phyloP scores from a whole-genome alignment of 2,888 invertebrate genomes.

The Drosophila mimetica region DNA sequence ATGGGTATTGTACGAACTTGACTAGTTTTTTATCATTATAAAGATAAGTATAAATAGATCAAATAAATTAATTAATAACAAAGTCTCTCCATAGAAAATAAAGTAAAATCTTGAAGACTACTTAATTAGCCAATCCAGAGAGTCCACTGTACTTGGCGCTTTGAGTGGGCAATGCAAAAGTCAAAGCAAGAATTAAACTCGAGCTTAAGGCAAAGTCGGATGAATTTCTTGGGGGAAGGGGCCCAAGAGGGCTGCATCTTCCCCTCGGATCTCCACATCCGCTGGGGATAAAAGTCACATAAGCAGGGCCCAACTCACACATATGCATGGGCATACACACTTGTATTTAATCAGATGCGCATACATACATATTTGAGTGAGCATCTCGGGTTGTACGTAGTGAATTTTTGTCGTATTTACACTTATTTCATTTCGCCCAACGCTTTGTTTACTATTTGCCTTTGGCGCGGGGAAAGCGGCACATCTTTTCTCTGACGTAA shows the following conservation, averaged over 20 bases:
- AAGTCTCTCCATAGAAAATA: no score
- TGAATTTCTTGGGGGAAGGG: constrained; percentile 28
- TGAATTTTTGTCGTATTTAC: constrained; percentile 61
- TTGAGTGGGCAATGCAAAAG: constrained; percentile 51
- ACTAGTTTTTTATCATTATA: no score
- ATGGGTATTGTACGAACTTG: no score
- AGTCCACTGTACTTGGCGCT: constrained; percentile 23
- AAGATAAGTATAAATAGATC: background rate
- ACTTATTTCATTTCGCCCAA: constrained; percentile 72
- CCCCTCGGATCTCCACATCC: constrained; percentile 1
- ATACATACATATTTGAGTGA: constrained; percentile 74
- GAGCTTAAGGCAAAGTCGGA: constrained; percentile 68
- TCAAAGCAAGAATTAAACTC: constrained; percentile 75
- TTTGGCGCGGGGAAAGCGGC: constrained; percentile 4
- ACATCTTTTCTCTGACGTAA: constrained; percentile 13
- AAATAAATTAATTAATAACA: no score
- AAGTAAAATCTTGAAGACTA: no score
- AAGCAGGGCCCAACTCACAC: constrained; percentile 31
- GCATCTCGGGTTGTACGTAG: constrained; percentile 40
- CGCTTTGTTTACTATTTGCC: constrained; percentile 63
- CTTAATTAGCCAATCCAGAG: background rate
- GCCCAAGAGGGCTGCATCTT: constrained; percentile 34
- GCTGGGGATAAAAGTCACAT: constrained; percentile 35
- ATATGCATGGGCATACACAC: constrained; percentile 38
- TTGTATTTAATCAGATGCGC: constrained; percentile 76